Conservation (phyloP, 2,888 invertebrate species). For the Elegia similella region DNA sequence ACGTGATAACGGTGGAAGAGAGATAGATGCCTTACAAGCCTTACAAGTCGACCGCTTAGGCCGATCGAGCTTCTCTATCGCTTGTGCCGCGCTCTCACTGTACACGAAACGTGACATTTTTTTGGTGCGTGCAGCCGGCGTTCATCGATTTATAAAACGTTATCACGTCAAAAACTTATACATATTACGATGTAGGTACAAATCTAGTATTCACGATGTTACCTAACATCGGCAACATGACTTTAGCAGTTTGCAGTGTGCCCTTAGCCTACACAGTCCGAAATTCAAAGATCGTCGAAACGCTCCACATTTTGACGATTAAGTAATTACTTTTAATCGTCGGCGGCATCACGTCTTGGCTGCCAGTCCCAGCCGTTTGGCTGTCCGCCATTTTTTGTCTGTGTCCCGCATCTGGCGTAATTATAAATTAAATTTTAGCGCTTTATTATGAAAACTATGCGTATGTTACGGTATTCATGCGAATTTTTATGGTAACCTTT, state of each 20-base stretch:
- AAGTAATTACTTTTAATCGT: conserved; percentile 62
- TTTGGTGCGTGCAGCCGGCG: too few species aligned
- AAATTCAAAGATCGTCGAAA: conserved; percentile 29
- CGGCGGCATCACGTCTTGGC: conserved; percentile 38
- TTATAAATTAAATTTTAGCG: conserved; percentile 74
- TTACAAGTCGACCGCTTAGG: too few species aligned
- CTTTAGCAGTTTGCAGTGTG: not conserved
- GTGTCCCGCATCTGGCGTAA: conserved; percentile 41
- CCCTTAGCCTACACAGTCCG: not conserved
- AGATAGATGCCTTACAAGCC: too few species aligned
- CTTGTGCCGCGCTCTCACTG: too few species aligned
- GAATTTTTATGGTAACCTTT: conserved; percentile 23
- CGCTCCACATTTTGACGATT: conserved; percentile 56
- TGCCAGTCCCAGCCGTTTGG: conserved; percentile 30
- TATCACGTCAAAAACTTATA: too few species aligned
- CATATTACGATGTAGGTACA: too few species aligned
- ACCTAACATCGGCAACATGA: not conserved
- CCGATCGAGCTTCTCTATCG: too few species aligned
- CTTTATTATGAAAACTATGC: conserved; percentile 71
- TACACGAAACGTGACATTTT: too few species aligned
- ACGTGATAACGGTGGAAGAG: too few species aligned
- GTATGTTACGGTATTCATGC: conserved; percentile 31
- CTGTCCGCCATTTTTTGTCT: conserved; percentile 47
- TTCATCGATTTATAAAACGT: too few species aligned
- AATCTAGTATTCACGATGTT: too few species aligned